Evolutionary conservation across 2,113 vertebrate genomes (phyloP), one percentile per base, ranked within the genome.

Genomic region (Gallinago paraguaiae): DNA sequence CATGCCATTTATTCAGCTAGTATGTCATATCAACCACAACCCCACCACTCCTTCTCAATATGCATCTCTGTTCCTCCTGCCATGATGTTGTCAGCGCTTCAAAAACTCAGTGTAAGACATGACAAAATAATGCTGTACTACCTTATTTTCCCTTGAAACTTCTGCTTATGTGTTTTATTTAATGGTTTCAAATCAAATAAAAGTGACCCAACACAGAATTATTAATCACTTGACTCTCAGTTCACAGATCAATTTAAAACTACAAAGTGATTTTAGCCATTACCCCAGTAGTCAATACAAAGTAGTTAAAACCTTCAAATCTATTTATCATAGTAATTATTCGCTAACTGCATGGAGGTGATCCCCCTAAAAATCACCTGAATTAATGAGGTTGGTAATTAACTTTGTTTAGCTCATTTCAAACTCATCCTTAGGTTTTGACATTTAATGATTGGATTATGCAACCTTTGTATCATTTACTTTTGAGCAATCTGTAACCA

Each of bases 321-420:
- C 17, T 77, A 33, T 88, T 92, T 77, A 80, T 86, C 86, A 50
- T 43, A 70, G 37, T 81, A 88, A 90, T 86, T 93, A 86, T 86
- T 90, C 72, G 67, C 50, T 95, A 97, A 81, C 43, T 63, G 68
- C 77, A 95, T 88, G 82, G 96, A 94, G 81, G 88, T 35, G 48
- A 80, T 87, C 83, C 50, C 94, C 53, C 70, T 76, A 90, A 86
- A 50, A 94, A 88, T 89, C 92, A 90, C 78, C 92, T 91, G 86
- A 96, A 91, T 96, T 96, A 96, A 98, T 95, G 74, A 90, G 31
- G 45, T 79, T 87, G 51, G 37, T 91, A 97, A 97, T 95, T 96
- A 79, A 95, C 89, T 93, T 54, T 57, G 35, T 91, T 97, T 92
- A 90, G 72, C 67, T 88, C 27, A 76, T 86, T 97, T 95, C 86